Evolutionary conservation across 1,140 invertebrate genomes (phyloP), one percentile per base, ranked within the genome.

Genomic region (Mamestra configurata): DNA sequence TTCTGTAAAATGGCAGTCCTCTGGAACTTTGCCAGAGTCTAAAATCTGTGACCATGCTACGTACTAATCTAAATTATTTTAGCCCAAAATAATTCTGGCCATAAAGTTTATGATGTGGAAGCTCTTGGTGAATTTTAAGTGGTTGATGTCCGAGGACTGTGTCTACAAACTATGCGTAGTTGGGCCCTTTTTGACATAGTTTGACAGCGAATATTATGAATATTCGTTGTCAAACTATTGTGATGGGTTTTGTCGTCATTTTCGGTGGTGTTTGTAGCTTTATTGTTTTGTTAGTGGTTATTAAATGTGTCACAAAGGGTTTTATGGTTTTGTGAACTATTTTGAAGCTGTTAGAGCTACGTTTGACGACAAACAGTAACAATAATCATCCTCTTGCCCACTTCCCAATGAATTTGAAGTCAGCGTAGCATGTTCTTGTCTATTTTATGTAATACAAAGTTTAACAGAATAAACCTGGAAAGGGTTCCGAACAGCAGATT

Each of bases 21-120:
- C 59, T 76, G 73, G 73, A 76, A 61, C 22, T 15, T 20, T 64
- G 73, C 73, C 73, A 76, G 57, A 2, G 57, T 18, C 73, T 76
- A 64, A 76, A 76, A 76, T 76, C 73, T 76, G 73, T 76, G 73
- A 76, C 73, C 57, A 20, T 49, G 57, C 57, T 35, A 64, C 73
- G 37, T 76, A 64, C 64, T 76, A 76, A 76, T 76, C 73, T 64
- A 76, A 76, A 76, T 76, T 76, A 76, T 76, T 76, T 57, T 64
- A 76, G 55, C 57, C 73, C 55, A 61, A 76, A 76, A 76, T 76
- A 76, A 76, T 76, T 61, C 57, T 64, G 55, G 13, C n/a, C 73
- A 76, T 76, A 76, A 49, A 76, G 11, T 76, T 61, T 76, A 76
- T 76, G 73, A 64, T 20, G 55, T 76, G 53, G 73, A 64, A 76